Evolutionary conservation across 2,888 invertebrate species (phyloP).

Genomic region (Silvanus unidentatus): DNA sequence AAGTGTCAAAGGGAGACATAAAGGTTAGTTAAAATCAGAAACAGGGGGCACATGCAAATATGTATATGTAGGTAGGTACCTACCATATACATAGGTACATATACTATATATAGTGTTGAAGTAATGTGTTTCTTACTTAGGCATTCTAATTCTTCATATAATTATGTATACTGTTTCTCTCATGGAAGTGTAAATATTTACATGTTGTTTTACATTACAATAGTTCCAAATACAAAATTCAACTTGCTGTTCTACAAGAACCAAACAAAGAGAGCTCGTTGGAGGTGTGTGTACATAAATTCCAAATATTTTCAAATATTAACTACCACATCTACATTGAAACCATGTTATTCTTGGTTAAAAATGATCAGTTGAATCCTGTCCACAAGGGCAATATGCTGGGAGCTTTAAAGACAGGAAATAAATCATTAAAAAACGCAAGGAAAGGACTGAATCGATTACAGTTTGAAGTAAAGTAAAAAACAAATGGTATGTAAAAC

Average conservation of each 20-base stretch:
- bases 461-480: constrained; percentile 23
- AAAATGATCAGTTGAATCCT: too few species aligned
- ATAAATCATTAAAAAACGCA: neutral
- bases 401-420: neutral
- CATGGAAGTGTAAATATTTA: constrained; percentile 1
- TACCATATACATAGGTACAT: too few species aligned
- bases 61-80: neutral
- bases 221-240: neutral
- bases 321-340: too few species aligned
- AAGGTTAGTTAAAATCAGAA: constrained; percentile 6
- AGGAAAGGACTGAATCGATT: constrained; percentile 13
- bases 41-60: neutral
- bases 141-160: constrained; percentile 4
- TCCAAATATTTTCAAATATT: too few species aligned
- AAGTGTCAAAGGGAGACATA: constrained; percentile 6
- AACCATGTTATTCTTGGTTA: too few species aligned
- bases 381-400: too few species aligned
- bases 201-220: constrained; percentile 1
- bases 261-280: too few species aligned
- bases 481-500: constrained; percentile 38
- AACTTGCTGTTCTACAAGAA: too few species aligned
- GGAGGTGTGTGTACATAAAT: too few species aligned
- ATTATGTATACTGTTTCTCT: neutral
- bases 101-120: too few species aligned
- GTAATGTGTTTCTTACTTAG: constrained; percentile 1